Base-by-base conservation (phyloP, 2,113 vertebrate species). In the Falcunculus frontatus region DNA sequence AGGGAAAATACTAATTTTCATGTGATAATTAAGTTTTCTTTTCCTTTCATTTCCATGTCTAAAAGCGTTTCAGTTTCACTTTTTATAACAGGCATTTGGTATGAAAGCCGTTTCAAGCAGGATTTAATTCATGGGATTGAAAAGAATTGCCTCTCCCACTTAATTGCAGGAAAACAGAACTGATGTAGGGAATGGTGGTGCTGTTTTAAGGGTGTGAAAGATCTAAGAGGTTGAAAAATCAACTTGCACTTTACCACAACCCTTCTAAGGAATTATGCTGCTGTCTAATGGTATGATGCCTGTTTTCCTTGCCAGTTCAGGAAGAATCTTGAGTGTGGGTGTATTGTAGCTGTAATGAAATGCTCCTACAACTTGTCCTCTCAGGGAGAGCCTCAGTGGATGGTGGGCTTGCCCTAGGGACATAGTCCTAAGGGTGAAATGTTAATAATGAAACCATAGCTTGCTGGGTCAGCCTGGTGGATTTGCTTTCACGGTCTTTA, bases 21-120 rank as follows among this genome's bases (percentile, higher is more conserved):
- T 97, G 97, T 97, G 97, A 98, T 98, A 98, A 98, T 98, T 98
- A 98, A 96, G 96, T 98, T 98, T 97, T 97, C 95, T 97, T 97
- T 97, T 96, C 90, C 97, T 96, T 98, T 99, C 98, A 98, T 99
- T 98, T 98, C 97, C 92, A 94, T 97, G 98, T 98, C 98, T 91
- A 97, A 98, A 97, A 98, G 97, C 72, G 97, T 98, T 98, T 96
- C 75, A 81, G 90, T 97, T 96, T 94, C 95, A 77, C 84, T 95
- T 93, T 90, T 64, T 90, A 5, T 87, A 95, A 68, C 57, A 65
- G 62, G 60, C 62, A 35, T 90, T 96, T 90, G 86, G 60, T 89
- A 42, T 81, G 91, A 95, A 69, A 41, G 85, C 77, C 95, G 95
- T 98, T 98, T 97, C 96, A 95, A 89, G 80, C 92, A 64, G 96